Conservation (phyloP, 2,888 invertebrate species). For the Melangyna quadrimaculata region DNA sequence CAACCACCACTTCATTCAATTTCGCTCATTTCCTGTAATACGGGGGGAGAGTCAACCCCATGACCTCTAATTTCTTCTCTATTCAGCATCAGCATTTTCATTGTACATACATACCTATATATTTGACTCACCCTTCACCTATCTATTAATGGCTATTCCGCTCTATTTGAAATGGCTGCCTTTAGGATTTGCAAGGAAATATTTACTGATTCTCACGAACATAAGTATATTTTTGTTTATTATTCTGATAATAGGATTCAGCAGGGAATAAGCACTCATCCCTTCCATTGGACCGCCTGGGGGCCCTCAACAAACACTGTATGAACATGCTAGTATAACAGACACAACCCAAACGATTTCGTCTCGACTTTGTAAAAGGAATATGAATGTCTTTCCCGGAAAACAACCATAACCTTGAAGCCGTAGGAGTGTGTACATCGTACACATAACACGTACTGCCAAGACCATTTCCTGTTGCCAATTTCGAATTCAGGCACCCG, state of each 20-base stretch:
- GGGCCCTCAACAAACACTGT: slow-evolving; percentile 16
- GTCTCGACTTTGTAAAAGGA: slow-evolving; percentile 64
- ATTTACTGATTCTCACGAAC: slow-evolving; percentile 68
- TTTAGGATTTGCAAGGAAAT: slow-evolving; percentile 36
- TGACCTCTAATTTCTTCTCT: slow-evolving; percentile 43
- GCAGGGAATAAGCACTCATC: slow-evolving; percentile 46
- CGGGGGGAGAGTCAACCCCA: neutral
- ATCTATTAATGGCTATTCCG: slow-evolving; percentile 51
- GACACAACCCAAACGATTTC: slow-evolving; percentile 58
- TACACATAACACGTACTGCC: slow-evolving; percentile 61
- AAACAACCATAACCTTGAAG: slow-evolving; percentile 55
- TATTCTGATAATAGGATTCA: slow-evolving; percentile 67
- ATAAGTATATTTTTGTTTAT: slow-evolving; percentile 70
- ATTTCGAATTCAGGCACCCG: slow-evolving; percentile 56
- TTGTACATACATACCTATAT: slow-evolving; percentile 6
- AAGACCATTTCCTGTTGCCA: slow-evolving; percentile 69
- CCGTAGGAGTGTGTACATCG: slow-evolving; percentile 22
- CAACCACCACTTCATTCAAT: slow-evolving; percentile 45
- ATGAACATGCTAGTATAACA: neutral
- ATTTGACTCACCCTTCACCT: slow-evolving; percentile 37
- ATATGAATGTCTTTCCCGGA: slow-evolving; percentile 63
- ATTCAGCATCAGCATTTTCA: slow-evolving; percentile 68
- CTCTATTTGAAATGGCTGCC: slow-evolving; percentile 33
- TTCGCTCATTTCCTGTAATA: slow-evolving; percentile 40
- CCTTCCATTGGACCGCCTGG: neutral